These are phyloP conservation scores for Chrysina gloriosa DNA, from an alignment of 2,888 invertebrate species.

Conservation along the genomic window DNA sequence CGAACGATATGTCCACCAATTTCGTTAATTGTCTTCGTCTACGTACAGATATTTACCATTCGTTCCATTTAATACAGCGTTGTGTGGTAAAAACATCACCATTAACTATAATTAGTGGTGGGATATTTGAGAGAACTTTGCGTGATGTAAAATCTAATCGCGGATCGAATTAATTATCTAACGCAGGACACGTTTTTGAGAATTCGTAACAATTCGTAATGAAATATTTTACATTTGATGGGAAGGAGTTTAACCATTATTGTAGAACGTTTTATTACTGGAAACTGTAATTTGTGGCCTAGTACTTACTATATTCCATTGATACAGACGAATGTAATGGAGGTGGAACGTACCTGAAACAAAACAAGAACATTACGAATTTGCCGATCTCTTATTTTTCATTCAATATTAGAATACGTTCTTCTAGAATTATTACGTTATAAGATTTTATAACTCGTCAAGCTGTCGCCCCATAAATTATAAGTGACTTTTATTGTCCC, in stretches of 20 bases:
- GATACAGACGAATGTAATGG: too few species aligned
- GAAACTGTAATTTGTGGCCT: too few species aligned
- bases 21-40: background rate
- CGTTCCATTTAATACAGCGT: background rate
- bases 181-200: background rate
- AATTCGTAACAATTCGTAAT: constrained; percentile 20
- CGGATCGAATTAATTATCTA: constrained; percentile 22
- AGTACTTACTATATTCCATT: too few species aligned
- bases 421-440: too few species aligned
- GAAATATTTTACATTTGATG: background rate
- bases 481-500: too few species aligned
- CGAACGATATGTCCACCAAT: background rate
- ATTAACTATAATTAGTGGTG: constrained; percentile 23
- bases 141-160: constrained; percentile 26
- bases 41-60: background rate
- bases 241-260: too few species aligned
- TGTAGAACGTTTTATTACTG: too few species aligned
- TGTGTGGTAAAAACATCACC: background rate
- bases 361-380: background rate
- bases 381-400: too few species aligned
- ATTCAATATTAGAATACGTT: too few species aligned
- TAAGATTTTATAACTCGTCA: too few species aligned
- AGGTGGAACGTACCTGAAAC: constrained; percentile 3
- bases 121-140: constrained; percentile 29
- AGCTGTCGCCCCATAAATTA: too few species aligned